Evolutionary conservation across 2,113 vertebrate genomes (phyloP), one percentile per base, ranked within the genome.

Genomic region (Calyptommatus sinebrachiatus): DNA sequence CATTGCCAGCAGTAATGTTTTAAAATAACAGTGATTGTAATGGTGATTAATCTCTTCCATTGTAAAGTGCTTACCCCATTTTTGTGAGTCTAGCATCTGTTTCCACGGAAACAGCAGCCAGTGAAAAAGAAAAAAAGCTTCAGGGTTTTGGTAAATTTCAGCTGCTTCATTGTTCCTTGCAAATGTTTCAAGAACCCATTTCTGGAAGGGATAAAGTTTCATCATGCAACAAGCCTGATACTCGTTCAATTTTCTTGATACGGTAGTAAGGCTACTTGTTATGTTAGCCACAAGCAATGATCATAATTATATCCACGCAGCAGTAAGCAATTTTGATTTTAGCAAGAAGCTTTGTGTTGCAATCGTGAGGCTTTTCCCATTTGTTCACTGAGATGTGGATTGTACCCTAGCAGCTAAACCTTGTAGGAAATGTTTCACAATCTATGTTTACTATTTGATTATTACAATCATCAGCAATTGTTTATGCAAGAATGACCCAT

Each of bases 21-120:
- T 88, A 91, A 93, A 95, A 93, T 92, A 95, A 90, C 78, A 86
- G 78, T 91, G 87, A 93, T 91, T 92, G 89, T 87, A 91, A 90
- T 90, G 83, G 84, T 93, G 88, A 93, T 95, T 93, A 94, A 87
- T 93, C 88, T 92, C 88, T 89, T 91, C 89, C 91, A 89, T 86
- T 92, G 88, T 88, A 92, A 91, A 93, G 83, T 86, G 91, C 88
- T 93, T 91, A 88, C 84, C 85, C 84, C 83, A 78, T 86, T 91
- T 94, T 94, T 94, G 91, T 81, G 90, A 93, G 91, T 74, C 85
- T 90, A 87, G 76, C 73, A 87, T 93, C 57, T 35, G 92, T 95
- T 94, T 91, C 92, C 91, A 92, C 91, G 90, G 94, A 89, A 92
- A 95, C 86, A 0, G 87, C 84, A 85, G 83, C 81, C 1, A 63